Evolutionary conservation across 1,140 invertebrate genomes (phyloP).

Genomic region (Drosophila takahashii): DNA sequence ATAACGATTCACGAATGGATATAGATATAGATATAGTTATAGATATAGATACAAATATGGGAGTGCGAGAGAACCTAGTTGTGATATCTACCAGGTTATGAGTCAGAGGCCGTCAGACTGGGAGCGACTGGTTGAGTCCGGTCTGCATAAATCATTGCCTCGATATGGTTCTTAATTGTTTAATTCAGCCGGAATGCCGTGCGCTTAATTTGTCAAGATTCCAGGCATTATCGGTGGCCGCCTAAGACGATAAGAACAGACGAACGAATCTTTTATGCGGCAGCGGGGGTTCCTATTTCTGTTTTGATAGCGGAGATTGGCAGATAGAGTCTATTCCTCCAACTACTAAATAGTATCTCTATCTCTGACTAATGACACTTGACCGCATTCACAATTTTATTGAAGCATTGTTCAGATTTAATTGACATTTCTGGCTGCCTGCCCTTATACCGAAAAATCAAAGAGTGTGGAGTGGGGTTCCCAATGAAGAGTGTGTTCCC

Average conservation of each 20-base stretch:
- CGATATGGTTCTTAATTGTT: conserved; percentile 40
- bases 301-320: conserved; percentile 41
- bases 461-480: conserved; percentile 3
- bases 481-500: not conserved
- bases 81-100: conserved; percentile 24
- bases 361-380: conserved; percentile 43
- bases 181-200: conserved; percentile 39
- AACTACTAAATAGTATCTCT: conserved; percentile 7
- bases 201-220: conserved; percentile 54
- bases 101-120: conserved; percentile 33
- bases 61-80: conserved; percentile 34
- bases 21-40: conserved; percentile 4
- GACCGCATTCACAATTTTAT: conserved; percentile 53
- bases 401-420: conserved; percentile 55
- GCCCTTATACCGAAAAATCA: conserved; percentile 11
- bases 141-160: conserved; percentile 26
- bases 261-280: too few species aligned
- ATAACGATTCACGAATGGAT: conserved; percentile 38
- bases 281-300: conserved; percentile 27
- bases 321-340: conserved; percentile 23
- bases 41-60: conserved; percentile 25
- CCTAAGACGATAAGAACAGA: conserved; percentile 33
- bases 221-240: conserved; percentile 34
- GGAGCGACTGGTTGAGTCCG: conserved; percentile 14
- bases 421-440: conserved; percentile 61